Percentiles rank a stretch among this genome's conserved stretches.
phyloP scores from a whole-genome alignment of 1,140 invertebrate genomes.

The Pseudomyrmex pallidus region DNA sequence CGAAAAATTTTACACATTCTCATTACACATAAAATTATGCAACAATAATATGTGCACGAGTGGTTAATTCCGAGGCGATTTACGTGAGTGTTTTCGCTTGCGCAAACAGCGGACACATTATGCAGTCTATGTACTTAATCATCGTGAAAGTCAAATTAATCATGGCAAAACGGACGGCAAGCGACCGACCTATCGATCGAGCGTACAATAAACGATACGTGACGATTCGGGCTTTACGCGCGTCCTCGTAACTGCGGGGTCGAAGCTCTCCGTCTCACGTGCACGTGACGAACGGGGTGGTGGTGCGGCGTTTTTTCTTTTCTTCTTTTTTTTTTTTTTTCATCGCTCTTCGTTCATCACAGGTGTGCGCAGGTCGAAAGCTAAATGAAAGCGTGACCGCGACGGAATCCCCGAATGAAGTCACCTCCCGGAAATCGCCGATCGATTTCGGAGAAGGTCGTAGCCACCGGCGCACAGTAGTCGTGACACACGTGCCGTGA shows the following conservation, averaged over 20 bases:
- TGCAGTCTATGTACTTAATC: conserved; percentile 21
- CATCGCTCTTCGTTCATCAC: not conserved
- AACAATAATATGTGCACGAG: too few relatives aligned
- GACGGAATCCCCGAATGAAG: conserved; percentile 65
- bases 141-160: conserved; percentile 47
- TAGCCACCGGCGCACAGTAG: conserved; percentile 27
- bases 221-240: conserved; percentile 58
- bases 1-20: too few relatives aligned
- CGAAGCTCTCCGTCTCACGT: not conserved
- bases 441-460: conserved; percentile 57
- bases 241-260: conserved; percentile 17
- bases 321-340: not conserved
- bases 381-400: conserved; percentile 52
- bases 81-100: not conserved
- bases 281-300: not conserved
- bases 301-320: too few relatives aligned
- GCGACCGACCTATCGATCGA: conserved; percentile 18
- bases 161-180: not conserved
- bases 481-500: not conserved
- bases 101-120: not conserved
- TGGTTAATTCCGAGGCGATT: not conserved
- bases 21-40: too few relatives aligned
- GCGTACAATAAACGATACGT: not conserved
- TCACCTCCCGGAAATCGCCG: conserved; percentile 55
- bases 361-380: not conserved